Percentiles rank a stretch among this genome's conserved stretches.
Evolutionary conservation across 1,140 invertebrate genomes (phyloP).

Genomic region (Leptestheria dahalacensis): DNA sequence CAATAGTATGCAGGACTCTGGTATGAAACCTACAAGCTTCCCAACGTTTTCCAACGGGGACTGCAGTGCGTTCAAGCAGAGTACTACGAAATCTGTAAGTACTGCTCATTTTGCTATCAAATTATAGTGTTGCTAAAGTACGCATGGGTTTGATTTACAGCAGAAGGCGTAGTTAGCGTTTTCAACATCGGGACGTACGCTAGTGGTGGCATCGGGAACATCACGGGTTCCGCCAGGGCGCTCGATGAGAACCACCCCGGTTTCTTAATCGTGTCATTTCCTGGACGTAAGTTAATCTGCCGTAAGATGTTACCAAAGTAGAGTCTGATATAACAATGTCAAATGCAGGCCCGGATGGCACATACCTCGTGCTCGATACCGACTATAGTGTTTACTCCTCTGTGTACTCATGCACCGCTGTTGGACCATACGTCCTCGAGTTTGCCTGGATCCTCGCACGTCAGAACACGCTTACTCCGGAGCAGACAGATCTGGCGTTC

Average conservation of each 20-base stretch:
- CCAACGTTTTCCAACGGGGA: constrained; percentile 13
- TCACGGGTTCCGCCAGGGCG: constrained; percentile 11
- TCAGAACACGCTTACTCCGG: constrained; percentile 2
- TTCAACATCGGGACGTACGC: constrained; percentile 2
- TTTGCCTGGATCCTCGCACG: constrained; percentile 15
- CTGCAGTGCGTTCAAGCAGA: constrained; percentile 3
- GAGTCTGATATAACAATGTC: too few relatives aligned
- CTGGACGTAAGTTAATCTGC: constrained; percentile 9
- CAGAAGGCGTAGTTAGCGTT: constrained; percentile 5
- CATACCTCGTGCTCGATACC: constrained; percentile 15
- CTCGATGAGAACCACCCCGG: constrained; percentile 7
- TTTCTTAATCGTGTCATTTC: constrained; percentile 8
- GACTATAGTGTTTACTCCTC: constrained; percentile 12
- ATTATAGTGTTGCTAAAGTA: not conserved
- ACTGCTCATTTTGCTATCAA: not conserved
- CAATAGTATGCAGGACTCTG: constrained; percentile 14
- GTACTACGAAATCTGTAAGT: constrained; percentile 15
- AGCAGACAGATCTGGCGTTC: not conserved
- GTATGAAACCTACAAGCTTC: constrained; percentile 13
- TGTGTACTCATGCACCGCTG: constrained; percentile 13
- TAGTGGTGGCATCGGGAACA: constrained; percentile 1
- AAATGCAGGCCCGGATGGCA: constrained; percentile 14
- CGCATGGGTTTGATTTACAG: not conserved
- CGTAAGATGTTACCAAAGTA: too few relatives aligned
- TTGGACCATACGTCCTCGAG: constrained; percentile 8